A percentile compares a stretch with the other conserved stretches of the same genome.
Conservation (phyloP, 2,888 invertebrate genomes). For the Empis livida region DNA sequence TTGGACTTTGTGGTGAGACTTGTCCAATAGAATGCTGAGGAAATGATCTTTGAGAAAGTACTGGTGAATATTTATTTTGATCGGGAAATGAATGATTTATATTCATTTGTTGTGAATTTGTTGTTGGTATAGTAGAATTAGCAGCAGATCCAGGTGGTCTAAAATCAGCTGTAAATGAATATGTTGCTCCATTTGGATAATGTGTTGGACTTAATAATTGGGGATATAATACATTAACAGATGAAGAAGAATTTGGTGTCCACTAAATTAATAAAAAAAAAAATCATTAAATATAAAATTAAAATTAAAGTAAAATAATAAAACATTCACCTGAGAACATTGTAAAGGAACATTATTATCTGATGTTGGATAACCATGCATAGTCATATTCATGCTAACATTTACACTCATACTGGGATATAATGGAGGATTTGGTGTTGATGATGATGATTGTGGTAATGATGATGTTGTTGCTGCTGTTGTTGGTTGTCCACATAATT, state of each 20-base stretch:
- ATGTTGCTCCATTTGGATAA: conserved; percentile 57
- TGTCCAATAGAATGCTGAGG: conserved; percentile 12
- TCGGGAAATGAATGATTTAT: not conserved
- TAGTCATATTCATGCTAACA: conserved; percentile 93
- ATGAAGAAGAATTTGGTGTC: conserved; percentile 49
- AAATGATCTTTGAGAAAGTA: conserved; percentile 16
- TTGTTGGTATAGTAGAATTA: conserved; percentile 26
- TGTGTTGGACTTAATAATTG: conserved; percentile 52
- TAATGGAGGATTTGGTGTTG: conserved; percentile 38
- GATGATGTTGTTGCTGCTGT: not conserved
- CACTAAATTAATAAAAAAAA: conserved; percentile 47
- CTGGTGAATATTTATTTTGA: not conserved
- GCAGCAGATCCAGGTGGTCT: conserved; percentile 41
- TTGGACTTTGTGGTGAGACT: conserved; percentile 9
- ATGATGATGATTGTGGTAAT: conserved; percentile 12
- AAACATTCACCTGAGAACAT: conserved; percentile 50
- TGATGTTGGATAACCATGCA: conserved; percentile 56
- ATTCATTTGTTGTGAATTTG: not conserved
- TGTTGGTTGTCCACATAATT: conserved; percentile 8
- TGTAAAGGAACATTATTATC: conserved; percentile 32
- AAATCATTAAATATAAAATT: not conserved
- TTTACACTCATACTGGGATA: conserved; percentile 95
- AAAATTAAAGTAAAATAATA: not conserved
- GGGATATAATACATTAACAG: conserved; percentile 51
- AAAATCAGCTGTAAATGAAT: conserved; percentile 74